Evolutionary conservation across 2,113 vertebrate species (phyloP), one percentile per base, ranked within the genome.

Genomic region (Chloebia gouldiae): DNA sequence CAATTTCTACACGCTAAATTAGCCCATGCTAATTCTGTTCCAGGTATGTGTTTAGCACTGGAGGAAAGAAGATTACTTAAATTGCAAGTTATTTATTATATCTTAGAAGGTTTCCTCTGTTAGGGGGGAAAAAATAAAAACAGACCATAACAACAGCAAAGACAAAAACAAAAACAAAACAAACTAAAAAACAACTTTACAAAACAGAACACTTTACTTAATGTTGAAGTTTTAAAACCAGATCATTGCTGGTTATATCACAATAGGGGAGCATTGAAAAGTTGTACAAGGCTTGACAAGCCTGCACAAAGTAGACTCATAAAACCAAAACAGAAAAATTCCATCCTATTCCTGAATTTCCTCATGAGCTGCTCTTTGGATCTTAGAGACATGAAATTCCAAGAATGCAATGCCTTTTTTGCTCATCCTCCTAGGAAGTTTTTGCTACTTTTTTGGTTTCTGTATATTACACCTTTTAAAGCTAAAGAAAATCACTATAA

Each of bases 1-100:
- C 57, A 60, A 79, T 83, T 88, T 87, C 88, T 86, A 37, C 70
- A 40, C 40, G 68, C 69, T 57, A 83, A 71, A 91, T 69, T 64
- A 65, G 66, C 65, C 84, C 68, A 40, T 30, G 72, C 33, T n/a
- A 47, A 88, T 80, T 65, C 42, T 37, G 10, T 61, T 64, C 25
- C 69, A 69, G 42, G 51, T 65, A 31, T 39, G 28, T 54, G 20
- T 45, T 66, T 54, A 64, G 40, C 63, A 61, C n/a, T 53, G 47
- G 33, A 60, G 81, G 21, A 47, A 64, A 69, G 10, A 45, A 42
- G 45, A 64, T 15, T 7, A 5, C 13, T 42, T 61, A 51, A 16
- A n/a, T 3, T 64, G 20, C 10, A 61, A 71, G 12, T 47, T 19
- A 30, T 31, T 45, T 60, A 40, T 73, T 61, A 45, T 6, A 37